Base-by-base conservation (phyloP, 1,140 invertebrate genomes). In the Formica selysi region DNA sequence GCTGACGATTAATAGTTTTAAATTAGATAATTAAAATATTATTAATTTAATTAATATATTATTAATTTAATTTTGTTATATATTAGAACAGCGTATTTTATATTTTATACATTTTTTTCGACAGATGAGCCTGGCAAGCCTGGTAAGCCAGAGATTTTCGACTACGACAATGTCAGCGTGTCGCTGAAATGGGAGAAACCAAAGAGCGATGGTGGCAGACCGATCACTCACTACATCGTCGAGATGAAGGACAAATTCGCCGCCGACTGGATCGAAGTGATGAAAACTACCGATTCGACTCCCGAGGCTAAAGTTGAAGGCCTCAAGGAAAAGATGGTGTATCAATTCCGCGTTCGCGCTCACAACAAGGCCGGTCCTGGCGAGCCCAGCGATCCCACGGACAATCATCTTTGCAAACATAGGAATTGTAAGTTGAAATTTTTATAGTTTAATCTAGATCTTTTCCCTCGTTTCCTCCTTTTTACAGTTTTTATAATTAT, bases 211-310 rank as follows among this genome's bases (percentile, higher is more conserved):
- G 99, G 99, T 92, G 99, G 99, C 36, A 96, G 99, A 86, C 98
- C 99, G n/a, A 98, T 99, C 86, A 97, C 97, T 68, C 98, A 99
- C 90, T 99, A 99, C 91, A 96, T 99, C 32, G 96, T 99, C 67
- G 99, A 99, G 96, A 98, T 98, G 96, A 99, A 99, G 93, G 98
- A 99, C 92, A 99, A 99, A 95, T 98, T 98, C 91, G 96, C 97
- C 26, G 96, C 97, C 16, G 98, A 98, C 78, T 99, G 98, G 98
- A 95, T 96, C 38, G 98, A 99, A 96, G 97, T 98, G 13, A 95
- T 96, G 1, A 98, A 98, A 92, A 98, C 98, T 0, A 95, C 96
- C 64, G 97, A 98, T 87, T 96, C 96, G 13, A 97, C 96, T 78
- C 97, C 97, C 0, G 97, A 98, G 94, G 97, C 96, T 62, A 97